Evolutionary conservation across 1,140 invertebrate genomes (phyloP).

Genomic region (Sarcophaga bullata): DNA sequence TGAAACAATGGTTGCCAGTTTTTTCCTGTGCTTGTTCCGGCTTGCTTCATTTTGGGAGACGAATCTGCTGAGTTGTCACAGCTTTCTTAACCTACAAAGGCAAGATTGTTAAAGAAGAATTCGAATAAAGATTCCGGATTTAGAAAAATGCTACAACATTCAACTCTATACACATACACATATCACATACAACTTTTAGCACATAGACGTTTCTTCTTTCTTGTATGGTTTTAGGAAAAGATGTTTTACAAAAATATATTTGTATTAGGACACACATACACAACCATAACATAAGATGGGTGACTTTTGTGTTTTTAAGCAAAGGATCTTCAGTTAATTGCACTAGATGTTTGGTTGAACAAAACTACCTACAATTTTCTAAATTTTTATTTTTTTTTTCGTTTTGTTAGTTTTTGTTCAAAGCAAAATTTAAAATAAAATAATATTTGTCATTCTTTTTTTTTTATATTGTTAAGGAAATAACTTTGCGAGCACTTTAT

Average conservation of each 20-base stretch:
- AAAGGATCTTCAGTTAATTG: not conserved
- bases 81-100: not conserved
- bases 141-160: too few relatives aligned
- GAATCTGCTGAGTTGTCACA: constrained; percentile 48
- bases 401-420: not conserved
- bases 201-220: not conserved
- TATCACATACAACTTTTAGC: not conserved
- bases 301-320: not conserved
- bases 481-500: constrained; percentile 28
- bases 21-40: constrained; percentile 8
- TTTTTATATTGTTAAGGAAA: not conserved
- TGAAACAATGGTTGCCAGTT: constrained; percentile 39
- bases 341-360: constrained; percentile 33
- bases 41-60: constrained; percentile 16
- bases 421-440: constrained; percentile 60
- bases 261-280: not conserved
- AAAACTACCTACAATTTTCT: constrained; percentile 14
- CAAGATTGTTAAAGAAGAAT: not conserved
- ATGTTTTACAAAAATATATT: constrained; percentile 35
- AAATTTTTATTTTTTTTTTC: not conserved
- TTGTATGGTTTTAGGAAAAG: not conserved
- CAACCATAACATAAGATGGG: not conserved
- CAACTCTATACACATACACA: not conserved
- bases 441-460: constrained; percentile 57
- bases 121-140: too few relatives aligned